A percentile compares a stretch with the other conserved stretches of the same genome.
These are phyloP conservation scores for Acomys russatus DNA, from an alignment of 2,797 vertebrate species.

Conservation along the genomic window DNA sequence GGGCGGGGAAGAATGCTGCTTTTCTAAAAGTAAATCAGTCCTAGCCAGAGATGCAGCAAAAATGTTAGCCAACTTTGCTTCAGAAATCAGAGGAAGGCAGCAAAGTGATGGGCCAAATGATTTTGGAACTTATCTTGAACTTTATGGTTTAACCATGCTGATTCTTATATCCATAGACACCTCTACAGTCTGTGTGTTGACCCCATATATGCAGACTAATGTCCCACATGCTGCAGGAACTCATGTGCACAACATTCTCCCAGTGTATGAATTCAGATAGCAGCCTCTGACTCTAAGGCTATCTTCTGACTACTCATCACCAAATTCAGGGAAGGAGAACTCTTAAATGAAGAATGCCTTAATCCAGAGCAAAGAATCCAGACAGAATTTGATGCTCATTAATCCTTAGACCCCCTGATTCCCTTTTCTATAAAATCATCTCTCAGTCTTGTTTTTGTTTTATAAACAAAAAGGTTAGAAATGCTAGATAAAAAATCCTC, in stretches of 20 bases:
- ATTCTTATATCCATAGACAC: not conserved
- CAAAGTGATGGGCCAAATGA: not conserved
- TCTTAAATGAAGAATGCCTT: not conserved
- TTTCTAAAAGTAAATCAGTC: not conserved
- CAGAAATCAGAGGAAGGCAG: not conserved
- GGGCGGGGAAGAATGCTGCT: not conserved
- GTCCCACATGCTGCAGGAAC: not conserved
- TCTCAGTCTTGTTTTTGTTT: not conserved
- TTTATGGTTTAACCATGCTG: not conserved
- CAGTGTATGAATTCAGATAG: not conserved
- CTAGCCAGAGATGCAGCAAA: not conserved
- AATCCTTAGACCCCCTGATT: not conserved
- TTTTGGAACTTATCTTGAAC: not conserved
- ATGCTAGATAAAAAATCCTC: not conserved
- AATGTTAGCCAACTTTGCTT: not conserved
- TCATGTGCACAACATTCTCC: not conserved
- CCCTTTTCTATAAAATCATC: not conserved
- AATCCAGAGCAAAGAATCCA: not conserved
- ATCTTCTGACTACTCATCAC: not conserved
- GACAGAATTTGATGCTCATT: not conserved
- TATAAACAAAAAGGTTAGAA: not conserved
- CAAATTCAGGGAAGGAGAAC: not conserved
- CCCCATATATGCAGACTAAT: not conserved
- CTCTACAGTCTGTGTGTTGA: not conserved
- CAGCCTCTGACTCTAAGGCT: not conserved